Conservation (phyloP, 2,797 vertebrate species). For the Microcaecilia unicolor region DNA sequence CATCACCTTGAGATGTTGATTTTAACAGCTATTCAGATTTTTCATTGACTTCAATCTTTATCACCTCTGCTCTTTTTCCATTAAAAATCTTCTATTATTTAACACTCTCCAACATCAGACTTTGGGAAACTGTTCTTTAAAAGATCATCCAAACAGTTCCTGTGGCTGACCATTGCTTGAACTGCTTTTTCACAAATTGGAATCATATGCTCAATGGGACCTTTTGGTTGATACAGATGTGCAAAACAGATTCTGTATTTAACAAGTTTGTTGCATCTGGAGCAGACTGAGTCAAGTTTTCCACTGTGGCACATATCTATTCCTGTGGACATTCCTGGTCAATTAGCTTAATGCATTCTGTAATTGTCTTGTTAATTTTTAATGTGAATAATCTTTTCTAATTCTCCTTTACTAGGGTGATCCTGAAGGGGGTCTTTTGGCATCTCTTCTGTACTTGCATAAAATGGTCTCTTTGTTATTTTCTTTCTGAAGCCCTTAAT, state of each 20-base stretch:
- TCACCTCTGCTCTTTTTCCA: too few relatives aligned
- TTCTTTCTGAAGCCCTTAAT: constrained; percentile 46
- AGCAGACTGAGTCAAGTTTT: constrained; percentile 31
- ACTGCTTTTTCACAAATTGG: constrained; percentile 53
- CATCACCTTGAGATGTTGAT: too few relatives aligned
- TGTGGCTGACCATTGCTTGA: constrained; percentile 50
- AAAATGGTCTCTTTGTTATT: constrained; percentile 36
- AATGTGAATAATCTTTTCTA: constrained; percentile 36
- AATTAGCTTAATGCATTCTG: constrained; percentile 42
- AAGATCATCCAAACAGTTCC: too few relatives aligned
- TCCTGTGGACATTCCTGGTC: constrained; percentile 38
- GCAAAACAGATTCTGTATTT: constrained; percentile 60
- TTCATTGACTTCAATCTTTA: too few relatives aligned
- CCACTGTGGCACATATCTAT: constrained; percentile 33
- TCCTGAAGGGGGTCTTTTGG: constrained; percentile 33
- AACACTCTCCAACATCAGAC: too few relatives aligned
- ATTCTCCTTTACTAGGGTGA: constrained; percentile 44
- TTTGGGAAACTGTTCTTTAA: too few relatives aligned
- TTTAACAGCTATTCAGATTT: too few relatives aligned
- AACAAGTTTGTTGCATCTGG: constrained; percentile 53
- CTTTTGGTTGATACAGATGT: constrained; percentile 35
- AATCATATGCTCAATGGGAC: constrained; percentile 45
- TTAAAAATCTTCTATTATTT: too few relatives aligned
- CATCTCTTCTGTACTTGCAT: background rate
- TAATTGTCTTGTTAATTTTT: constrained; percentile 41